Evolutionary conservation across 1,140 invertebrate genomes (phyloP).

Genomic region (Ephestia elutella): DNA sequence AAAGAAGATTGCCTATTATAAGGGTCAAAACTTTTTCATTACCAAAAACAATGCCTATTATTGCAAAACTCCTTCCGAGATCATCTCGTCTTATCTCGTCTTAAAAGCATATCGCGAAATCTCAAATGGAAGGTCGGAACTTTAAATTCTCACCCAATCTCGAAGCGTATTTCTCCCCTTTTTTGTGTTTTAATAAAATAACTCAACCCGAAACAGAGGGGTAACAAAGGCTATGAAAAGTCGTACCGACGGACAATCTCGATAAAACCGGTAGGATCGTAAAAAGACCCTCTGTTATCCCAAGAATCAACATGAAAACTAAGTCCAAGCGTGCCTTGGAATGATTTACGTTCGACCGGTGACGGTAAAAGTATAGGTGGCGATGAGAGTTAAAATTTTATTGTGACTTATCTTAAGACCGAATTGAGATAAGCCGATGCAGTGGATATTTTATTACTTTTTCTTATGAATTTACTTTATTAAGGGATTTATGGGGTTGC

Average conservation of each 20-base stretch:
- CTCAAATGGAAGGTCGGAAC: conserved; percentile 16
- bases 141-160: conserved; percentile 38
- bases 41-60: background rate
- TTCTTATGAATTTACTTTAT: background rate
- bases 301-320: conserved; percentile 48
- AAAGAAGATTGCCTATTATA: background rate
- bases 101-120: conserved; percentile 8
- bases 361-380: conserved; percentile 49
- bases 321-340: conserved; percentile 24
- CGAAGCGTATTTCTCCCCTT: conserved; percentile 28
- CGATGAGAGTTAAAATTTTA: conserved; percentile 51
- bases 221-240: conserved; percentile 44
- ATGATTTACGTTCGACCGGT: conserved; percentile 47
- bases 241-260: conserved; percentile 46
- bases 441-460: background rate
- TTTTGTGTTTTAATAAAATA: conserved; percentile 46
- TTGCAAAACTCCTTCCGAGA: background rate
- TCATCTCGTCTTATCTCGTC: background rate
- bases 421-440: background rate
- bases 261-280: conserved; percentile 52
- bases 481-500: no score
- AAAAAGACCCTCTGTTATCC: conserved; percentile 58
- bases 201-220: conserved; percentile 35
- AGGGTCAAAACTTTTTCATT: background rate
- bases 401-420: conserved; percentile 22